These are phyloP conservation scores for Nannoperca australis DNA, from an alignment of 2,797 vertebrate species.

Conservation along the genomic window DNA sequence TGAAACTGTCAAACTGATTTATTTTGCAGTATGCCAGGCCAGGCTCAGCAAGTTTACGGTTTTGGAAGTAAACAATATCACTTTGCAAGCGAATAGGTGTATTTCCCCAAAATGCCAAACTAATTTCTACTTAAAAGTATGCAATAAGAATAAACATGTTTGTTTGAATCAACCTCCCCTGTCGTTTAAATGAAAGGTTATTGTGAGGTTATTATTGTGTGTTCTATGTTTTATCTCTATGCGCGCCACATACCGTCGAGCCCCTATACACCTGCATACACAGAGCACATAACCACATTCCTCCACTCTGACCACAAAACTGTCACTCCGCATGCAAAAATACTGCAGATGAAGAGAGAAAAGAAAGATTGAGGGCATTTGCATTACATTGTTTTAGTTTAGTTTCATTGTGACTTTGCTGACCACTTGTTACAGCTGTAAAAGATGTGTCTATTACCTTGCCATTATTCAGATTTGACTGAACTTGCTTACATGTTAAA, in stretches of 20 bases:
- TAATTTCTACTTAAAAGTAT: too few species aligned
- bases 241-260: conserved; percentile 12
- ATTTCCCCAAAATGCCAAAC: too few species aligned
- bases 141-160: conserved; percentile 1
- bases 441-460: conserved; percentile 37
- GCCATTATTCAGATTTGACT: conserved; percentile 16
- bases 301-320: conserved; percentile 31
- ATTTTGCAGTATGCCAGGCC: too few species aligned
- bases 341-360: conserved; percentile 30
- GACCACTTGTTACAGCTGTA: conserved; percentile 38
- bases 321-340: conserved; percentile 43
- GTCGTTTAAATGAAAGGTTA: background rate
- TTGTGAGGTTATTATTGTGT: conserved; percentile 23
- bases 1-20: too few species aligned
- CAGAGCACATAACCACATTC: conserved; percentile 55
- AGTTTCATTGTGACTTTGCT: conserved; percentile 25
- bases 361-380: conserved; percentile 29
- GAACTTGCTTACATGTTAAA: conserved; percentile 18
- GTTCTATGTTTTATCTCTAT: conserved; percentile 28
- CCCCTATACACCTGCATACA: conserved; percentile 49
- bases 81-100: too few species aligned
- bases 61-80: too few species aligned
- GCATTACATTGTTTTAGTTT: conserved; percentile 18
- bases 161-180: background rate
- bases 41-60: too few species aligned